A percentile compares a stretch with the other conserved stretches of the same genome.
phyloP scores from a whole-genome alignment of 2,888 invertebrate species.

The Ecliptopera silaceata region DNA sequence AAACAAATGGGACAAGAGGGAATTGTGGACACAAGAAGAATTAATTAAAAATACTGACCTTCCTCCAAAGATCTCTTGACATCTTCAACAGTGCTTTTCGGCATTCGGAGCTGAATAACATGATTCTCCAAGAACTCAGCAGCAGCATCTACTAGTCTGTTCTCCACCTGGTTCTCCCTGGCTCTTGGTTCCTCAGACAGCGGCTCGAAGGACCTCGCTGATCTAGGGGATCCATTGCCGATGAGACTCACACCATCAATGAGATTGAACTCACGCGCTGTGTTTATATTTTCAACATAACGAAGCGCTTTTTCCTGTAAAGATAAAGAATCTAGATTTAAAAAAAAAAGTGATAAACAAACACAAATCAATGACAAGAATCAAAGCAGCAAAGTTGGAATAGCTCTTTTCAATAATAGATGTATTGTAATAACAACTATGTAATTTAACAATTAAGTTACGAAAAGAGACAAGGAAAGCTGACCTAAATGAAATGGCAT shows the following conservation, averaged over 20 bases:
- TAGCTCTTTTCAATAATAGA: too few relatives aligned
- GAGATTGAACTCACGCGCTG: slow-evolving; percentile 79
- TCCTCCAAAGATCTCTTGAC: slow-evolving; percentile 91
- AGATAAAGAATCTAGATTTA: slow-evolving; percentile 24
- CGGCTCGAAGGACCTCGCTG: slow-evolving; percentile 84
- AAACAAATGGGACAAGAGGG: too few relatives aligned
- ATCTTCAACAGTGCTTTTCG: slow-evolving; percentile 88
- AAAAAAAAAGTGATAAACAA: neutral
- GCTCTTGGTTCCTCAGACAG: slow-evolving; percentile 88
- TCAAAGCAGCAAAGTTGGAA: too few relatives aligned
- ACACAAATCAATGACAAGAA: too few relatives aligned
- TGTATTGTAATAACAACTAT: too few relatives aligned
- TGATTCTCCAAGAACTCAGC: slow-evolving; percentile 91
- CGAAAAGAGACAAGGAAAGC: too few relatives aligned
- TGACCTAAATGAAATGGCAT: too few relatives aligned
- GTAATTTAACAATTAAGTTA: too few relatives aligned
- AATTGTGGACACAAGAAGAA: too few relatives aligned
- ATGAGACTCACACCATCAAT: slow-evolving; percentile 84
- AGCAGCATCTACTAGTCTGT: slow-evolving; percentile 88
- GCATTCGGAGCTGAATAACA: slow-evolving; percentile 91
- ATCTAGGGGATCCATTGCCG: slow-evolving; percentile 77
- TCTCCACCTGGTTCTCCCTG: slow-evolving; percentile 88
- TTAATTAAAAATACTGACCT: slow-evolving; percentile 85
- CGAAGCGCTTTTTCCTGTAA: slow-evolving; percentile 87
- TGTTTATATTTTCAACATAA: slow-evolving; percentile 84